Conservation (phyloP, 2,888 invertebrate species). For the Temnothorax unifasciatus region DNA sequence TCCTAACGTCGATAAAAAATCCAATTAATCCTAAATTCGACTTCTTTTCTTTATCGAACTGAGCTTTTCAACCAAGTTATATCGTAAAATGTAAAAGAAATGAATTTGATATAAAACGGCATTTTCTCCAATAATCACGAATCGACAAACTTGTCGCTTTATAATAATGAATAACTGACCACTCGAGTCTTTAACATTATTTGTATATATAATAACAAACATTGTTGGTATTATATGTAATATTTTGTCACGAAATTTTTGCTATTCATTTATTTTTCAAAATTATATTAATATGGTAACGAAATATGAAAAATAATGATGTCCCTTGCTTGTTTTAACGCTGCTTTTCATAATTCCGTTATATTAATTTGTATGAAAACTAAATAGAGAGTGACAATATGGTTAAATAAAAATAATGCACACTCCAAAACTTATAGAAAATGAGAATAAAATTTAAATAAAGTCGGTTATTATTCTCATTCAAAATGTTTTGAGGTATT, state of each 20-base stretch:
- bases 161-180: constrained; percentile 8
- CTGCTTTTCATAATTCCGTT: background rate
- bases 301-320: constrained; percentile 16
- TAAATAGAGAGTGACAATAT: constrained; percentile 22
- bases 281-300: constrained; percentile 8
- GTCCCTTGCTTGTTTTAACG: background rate
- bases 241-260: background rate
- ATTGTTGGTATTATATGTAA: background rate
- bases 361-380: constrained; percentile 23
- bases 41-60: background rate
- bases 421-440: constrained; percentile 42
- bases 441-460: constrained; percentile 27
- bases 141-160: constrained; percentile 7
- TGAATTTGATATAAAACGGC: background rate
- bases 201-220: background rate
- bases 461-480: constrained; percentile 56
- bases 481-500: constrained; percentile 50
- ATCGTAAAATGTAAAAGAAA: background rate
- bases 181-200: background rate
- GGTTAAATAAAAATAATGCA: constrained; percentile 9
- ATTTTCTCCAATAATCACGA: background rate
- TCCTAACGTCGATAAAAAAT: background rate
- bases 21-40: background rate
- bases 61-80: background rate
- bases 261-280: background rate